Evolutionary conservation across 1,140 invertebrate genomes (phyloP).

Genomic region (Psilanteris sp.): DNA sequence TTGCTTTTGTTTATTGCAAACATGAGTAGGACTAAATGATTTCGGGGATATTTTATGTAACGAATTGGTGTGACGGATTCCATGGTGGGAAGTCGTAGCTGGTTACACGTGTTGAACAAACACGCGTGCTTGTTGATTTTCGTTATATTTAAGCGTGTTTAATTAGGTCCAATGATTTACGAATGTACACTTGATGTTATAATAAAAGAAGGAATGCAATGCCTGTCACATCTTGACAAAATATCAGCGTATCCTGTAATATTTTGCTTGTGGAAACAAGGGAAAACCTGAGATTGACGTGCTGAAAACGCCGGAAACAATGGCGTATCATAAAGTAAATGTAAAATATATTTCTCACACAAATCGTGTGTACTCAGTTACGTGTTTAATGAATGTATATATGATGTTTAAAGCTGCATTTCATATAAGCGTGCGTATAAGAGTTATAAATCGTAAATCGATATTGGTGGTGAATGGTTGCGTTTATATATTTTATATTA

Average conservation of each 20-base stretch:
- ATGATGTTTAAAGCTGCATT: conserved; percentile 12
- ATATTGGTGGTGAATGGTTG: too few species aligned
- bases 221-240: conserved; percentile 45
- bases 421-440: neutral
- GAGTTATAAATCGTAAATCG: neutral
- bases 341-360: conserved; percentile 56
- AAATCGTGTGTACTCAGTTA: conserved; percentile 36
- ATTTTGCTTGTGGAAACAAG: conserved; percentile 37
- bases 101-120: too few species aligned
- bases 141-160: too few species aligned
- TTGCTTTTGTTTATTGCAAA: too few species aligned
- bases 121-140: too few species aligned
- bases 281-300: conserved; percentile 38
- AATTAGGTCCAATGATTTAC: neutral
- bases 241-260: conserved; percentile 59
- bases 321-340: conserved; percentile 23
- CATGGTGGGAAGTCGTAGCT: too few species aligned
- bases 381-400: conserved; percentile 14
- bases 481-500: too few species aligned
- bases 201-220: conserved; percentile 13
- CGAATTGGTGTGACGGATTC: too few species aligned
- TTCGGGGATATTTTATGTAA: too few species aligned
- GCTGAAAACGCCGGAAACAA: conserved; percentile 55
- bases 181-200: conserved; percentile 8
- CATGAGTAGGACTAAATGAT: too few species aligned